Evolutionary conservation across 2,797 vertebrate species (phyloP).

Genomic region (Borostomias antarcticus): DNA sequence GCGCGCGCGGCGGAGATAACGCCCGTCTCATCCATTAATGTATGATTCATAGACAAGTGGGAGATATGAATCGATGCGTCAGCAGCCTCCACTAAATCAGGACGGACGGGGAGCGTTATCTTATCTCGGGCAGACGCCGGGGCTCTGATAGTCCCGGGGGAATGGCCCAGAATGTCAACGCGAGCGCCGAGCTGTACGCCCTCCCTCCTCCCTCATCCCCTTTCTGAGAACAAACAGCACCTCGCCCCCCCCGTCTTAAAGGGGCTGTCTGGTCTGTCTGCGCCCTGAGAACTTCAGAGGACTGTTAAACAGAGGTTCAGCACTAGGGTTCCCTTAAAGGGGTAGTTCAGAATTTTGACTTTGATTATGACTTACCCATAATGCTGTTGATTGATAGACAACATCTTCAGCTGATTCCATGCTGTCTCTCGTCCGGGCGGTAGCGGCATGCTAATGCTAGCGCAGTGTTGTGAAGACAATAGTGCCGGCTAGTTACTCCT

Average conservation of each 20-base stretch:
- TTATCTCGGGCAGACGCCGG: slow-evolving; percentile 55
- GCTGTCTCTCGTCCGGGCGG: too few species aligned
- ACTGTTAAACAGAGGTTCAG: neutral
- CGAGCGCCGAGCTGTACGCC: slow-evolving; percentile 11
- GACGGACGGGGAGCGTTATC: slow-evolving; percentile 60
- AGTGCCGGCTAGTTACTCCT: neutral
- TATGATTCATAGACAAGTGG: slow-evolving; percentile 68
- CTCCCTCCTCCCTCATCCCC: neutral
- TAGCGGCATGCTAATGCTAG: too few species aligned
- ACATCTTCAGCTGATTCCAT: too few species aligned
- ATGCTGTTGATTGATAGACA: too few species aligned
- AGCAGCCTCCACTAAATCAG: slow-evolving; percentile 62
- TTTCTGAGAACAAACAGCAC: slow-evolving; percentile 17
- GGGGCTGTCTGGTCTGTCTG: too few species aligned
- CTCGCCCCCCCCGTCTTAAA: slow-evolving; percentile 20
- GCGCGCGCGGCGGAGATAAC: slow-evolving; percentile 65
- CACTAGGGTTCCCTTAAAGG: too few species aligned
- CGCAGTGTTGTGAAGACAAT: too few species aligned
- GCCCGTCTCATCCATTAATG: slow-evolving; percentile 72
- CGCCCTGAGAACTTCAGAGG: neutral
- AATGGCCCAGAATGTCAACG: slow-evolving; percentile 47
- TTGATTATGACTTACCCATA: too few species aligned
- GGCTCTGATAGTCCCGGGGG: slow-evolving; percentile 51
- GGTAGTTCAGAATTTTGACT: too few species aligned
- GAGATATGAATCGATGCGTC: slow-evolving; percentile 72